These are phyloP conservation scores for Enoplosus armatus DNA, from an alignment of 2,797 vertebrate species.

Conservation along the genomic window DNA sequence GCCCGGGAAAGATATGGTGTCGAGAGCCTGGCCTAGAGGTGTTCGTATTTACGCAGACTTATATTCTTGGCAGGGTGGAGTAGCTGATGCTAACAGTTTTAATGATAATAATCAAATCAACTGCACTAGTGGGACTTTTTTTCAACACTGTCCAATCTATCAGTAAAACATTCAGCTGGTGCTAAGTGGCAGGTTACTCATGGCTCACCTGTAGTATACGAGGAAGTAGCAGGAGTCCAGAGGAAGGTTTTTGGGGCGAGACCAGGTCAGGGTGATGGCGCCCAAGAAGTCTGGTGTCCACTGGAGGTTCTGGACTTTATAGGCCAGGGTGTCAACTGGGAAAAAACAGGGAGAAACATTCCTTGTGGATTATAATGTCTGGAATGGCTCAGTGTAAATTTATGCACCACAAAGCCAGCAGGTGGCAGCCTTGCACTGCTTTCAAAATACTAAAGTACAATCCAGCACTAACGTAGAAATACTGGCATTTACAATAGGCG, in stretches of 20 bases:
- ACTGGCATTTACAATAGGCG: not conserved
- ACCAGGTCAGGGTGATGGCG: conserved; percentile 92
- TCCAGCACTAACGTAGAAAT: not conserved
- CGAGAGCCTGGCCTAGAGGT: not conserved
- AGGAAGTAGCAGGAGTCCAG: conserved; percentile 90
- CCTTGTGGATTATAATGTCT: not conserved
- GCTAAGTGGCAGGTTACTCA: not conserved
- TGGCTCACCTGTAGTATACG: conserved; percentile 91
- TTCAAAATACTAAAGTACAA: not conserved
- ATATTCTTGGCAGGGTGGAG: not conserved
- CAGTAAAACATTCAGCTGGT: not conserved
- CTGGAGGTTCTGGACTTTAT: conserved; percentile 96
- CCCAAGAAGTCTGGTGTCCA: conserved; percentile 93
- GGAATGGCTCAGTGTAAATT: not conserved
- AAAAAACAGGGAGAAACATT: not conserved
- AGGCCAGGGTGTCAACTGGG: conserved; percentile 89
- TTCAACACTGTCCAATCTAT: not conserved
- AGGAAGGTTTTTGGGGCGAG: conserved; percentile 92
- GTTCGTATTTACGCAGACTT: not conserved
- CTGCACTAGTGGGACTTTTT: too few relatives aligned
- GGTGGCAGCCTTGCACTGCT: conserved; percentile 34
- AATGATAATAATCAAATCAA: not conserved
- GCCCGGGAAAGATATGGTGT: not conserved
- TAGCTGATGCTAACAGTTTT: not conserved
- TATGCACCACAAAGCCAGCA: conserved; percentile 26